phyloP scores from a whole-genome alignment of 2,888 invertebrate species.

The Temnothorax ravouxi region DNA sequence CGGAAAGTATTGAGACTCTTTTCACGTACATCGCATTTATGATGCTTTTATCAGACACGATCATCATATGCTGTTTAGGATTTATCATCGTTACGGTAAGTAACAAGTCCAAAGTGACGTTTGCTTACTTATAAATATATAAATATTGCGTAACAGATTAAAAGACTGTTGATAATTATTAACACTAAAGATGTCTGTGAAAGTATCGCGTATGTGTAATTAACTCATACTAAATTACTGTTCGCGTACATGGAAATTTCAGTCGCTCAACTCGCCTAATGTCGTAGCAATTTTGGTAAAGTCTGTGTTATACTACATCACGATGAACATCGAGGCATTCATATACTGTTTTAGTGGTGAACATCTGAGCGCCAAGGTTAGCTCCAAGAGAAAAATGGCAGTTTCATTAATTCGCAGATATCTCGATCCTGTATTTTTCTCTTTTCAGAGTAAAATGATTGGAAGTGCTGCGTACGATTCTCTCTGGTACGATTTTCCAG shows the following conservation, averaged over 20 bases:
- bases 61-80: conserved; percentile 63
- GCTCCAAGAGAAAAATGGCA: background rate
- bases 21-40: conserved; percentile 59
- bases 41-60: conserved; percentile 62
- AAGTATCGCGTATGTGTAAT: background rate
- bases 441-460: conserved; percentile 63
- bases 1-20: conserved; percentile 34
- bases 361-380: conserved; percentile 71
- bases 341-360: conserved; percentile 73
- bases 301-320: conserved; percentile 59
- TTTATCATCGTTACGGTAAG: conserved; percentile 67
- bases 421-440: background rate
- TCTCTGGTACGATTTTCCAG: conserved; percentile 67
- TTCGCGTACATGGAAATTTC: background rate
- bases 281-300: conserved; percentile 58
- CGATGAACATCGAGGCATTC: conserved; percentile 62
- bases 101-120: background rate
- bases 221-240: background rate
- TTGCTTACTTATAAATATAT: background rate
- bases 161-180: background rate
- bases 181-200: background rate
- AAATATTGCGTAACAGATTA: background rate
- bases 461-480: conserved; percentile 60
- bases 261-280: conserved; percentile 61
- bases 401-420: background rate